phyloP scores from a whole-genome alignment of 30 jellyfish, hydroid and myxozoan genomes.

The Pelagia noctiluca region DNA sequence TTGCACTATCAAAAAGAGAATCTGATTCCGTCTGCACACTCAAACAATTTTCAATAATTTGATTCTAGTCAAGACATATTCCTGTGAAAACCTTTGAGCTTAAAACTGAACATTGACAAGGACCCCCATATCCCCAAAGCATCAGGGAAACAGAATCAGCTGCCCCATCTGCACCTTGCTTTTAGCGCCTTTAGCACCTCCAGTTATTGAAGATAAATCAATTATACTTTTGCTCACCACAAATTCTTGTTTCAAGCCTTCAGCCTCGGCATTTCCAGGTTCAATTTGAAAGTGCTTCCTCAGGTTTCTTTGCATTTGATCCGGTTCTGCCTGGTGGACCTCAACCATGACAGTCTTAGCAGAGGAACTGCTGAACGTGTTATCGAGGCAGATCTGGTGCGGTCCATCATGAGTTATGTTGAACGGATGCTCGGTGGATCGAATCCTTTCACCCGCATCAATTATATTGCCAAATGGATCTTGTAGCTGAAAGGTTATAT shows the following conservation, averaged over 20 bases:
- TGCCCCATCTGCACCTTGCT: too few species aligned
- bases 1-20: too few species aligned
- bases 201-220: too few species aligned
- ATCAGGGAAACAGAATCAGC: too few species aligned
- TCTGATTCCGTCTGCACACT: too few species aligned
- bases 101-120: too few species aligned
- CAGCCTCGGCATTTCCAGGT: not conserved
- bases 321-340: conserved; percentile 6
- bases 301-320: conserved; percentile 15
- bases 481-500: conserved; percentile 25
- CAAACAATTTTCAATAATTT: too few species aligned
- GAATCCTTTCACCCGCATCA: not conserved
- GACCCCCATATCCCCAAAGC: too few species aligned
- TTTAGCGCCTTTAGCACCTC: too few species aligned
- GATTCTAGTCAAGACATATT: too few species aligned
- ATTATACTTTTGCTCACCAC: conserved; percentile 28
- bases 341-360: conserved; percentile 32
- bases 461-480: conserved; percentile 39
- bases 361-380: conserved; percentile 26
- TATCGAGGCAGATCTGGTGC: conserved; percentile 40
- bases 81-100: too few species aligned
- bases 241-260: not conserved
- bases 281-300: not conserved
- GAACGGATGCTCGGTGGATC: not conserved
- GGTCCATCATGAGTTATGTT: conserved; percentile 31